Conservation (phyloP, 2,888 invertebrate genomes). For the Mimas tiliae region DNA sequence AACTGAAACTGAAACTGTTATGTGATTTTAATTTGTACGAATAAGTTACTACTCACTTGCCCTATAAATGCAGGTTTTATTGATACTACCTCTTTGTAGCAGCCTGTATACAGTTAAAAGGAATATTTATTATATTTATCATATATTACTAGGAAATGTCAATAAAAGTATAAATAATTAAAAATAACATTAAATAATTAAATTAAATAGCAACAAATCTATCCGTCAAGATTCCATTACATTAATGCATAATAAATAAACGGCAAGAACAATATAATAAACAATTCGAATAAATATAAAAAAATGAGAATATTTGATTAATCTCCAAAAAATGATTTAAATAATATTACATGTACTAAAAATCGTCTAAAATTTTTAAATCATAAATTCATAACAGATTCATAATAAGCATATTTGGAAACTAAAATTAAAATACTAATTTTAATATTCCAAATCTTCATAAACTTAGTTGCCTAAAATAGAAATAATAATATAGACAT, state of each 20-base stretch:
- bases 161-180: not conserved
- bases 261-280: not conserved
- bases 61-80: too few species aligned
- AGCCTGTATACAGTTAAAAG: too few species aligned
- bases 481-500: not conserved
- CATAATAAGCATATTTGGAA: not conserved
- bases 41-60: too few species aligned
- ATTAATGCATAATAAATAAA: not conserved
- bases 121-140: too few species aligned
- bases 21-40: too few species aligned
- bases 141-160: too few species aligned
- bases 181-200: not conserved
- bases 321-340: not conserved
- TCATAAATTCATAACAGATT: not conserved
- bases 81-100: too few species aligned
- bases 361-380: not conserved
- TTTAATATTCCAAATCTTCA: not conserved
- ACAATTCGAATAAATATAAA: constrained; percentile 8
- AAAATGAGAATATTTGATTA: not conserved
- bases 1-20: too few species aligned
- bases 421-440: not conserved
- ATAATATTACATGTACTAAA: not conserved
- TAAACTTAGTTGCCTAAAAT: not conserved
- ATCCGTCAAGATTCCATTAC: not conserved
- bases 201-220: not conserved